These are phyloP conservation scores for Mnemiopsis leidyi DNA, from an alignment of 37 sponge, comb jelly and placozoan species.

Conservation along the genomic window DNA sequence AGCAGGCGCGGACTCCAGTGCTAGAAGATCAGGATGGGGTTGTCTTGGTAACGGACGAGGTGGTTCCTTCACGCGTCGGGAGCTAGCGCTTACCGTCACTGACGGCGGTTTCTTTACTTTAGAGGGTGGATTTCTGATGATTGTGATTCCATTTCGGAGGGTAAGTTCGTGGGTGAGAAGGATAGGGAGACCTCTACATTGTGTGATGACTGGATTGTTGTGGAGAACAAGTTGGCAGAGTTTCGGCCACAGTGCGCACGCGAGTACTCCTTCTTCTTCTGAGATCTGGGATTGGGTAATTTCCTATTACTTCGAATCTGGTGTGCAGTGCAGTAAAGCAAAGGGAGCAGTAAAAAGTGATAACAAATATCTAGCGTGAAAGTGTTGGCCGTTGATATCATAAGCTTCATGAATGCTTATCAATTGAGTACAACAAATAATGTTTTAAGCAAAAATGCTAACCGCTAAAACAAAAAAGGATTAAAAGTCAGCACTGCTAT, in stretches of 20 bases:
- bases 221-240: constrained; percentile 53
- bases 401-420: no score
- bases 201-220: constrained; percentile 41
- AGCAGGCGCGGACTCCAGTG: background rate
- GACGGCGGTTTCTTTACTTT: constrained; percentile 25
- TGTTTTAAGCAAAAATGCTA: no score
- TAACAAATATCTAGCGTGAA: no score
- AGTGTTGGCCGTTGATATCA: no score
- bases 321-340: no score
- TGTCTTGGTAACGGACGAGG: constrained; percentile 15
- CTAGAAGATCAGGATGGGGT: constrained; percentile 27
- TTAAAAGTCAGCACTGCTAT: no score
- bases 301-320: no score
- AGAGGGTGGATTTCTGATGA: constrained; percentile 37
- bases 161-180: constrained; percentile 42
- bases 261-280: constrained; percentile 36
- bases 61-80: background rate
- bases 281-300: constrained; percentile 38
- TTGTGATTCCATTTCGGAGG: constrained; percentile 30
- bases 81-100: background rate
- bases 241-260: constrained; percentile 57
- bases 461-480: no score
- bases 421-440: no score
- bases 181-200: constrained; percentile 23
- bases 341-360: no score